A percentile compares a stretch with the other conserved stretches of the same genome.
phyloP scores from a whole-genome alignment of 2,797 vertebrate genomes.

The Telmatherina bonti region DNA sequence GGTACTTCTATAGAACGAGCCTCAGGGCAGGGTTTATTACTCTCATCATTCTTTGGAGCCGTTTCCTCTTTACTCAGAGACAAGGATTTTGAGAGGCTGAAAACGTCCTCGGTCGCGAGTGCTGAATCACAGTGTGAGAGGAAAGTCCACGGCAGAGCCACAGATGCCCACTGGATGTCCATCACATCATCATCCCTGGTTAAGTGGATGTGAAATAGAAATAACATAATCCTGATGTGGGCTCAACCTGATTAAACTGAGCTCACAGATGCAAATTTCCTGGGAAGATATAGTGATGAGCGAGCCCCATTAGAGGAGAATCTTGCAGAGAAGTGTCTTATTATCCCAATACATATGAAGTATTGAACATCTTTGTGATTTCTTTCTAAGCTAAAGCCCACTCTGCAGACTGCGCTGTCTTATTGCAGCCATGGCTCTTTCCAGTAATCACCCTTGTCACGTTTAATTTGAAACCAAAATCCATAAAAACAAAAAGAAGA shows the following conservation, averaged over 20 bases:
- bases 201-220: conserved; percentile 28
- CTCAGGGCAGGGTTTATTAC: conserved; percentile 3
- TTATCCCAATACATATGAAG: conserved; percentile 52
- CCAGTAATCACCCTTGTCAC: conserved; percentile 3
- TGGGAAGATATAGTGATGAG: conserved; percentile 47
- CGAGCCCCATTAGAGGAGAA: conserved; percentile 50
- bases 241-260: conserved; percentile 50
- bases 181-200: conserved; percentile 41
- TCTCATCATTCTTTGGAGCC: conserved; percentile 26
- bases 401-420: conserved; percentile 21
- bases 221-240: conserved; percentile 15
- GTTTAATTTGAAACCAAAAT: conserved; percentile 1
- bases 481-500: not conserved
- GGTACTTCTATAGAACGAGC: conserved; percentile 8
- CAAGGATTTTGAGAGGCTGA: not conserved
- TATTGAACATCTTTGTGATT: conserved; percentile 53
- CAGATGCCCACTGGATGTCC: conserved; percentile 19
- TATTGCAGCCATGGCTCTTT: conserved; percentile 1
- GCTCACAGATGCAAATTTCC: conserved; percentile 59
- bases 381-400: conserved; percentile 22
- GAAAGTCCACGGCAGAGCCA: conserved; percentile 8
- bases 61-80: conserved; percentile 8
- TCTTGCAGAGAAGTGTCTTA: conserved; percentile 51
- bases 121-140: not conserved
- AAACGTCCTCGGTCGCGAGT: conserved; percentile 5